Percentiles rank a stretch among this genome's conserved stretches.
These are phyloP conservation scores for Diadromus collaris DNA, from an alignment of 2,888 invertebrate species.

Conservation along the genomic window DNA sequence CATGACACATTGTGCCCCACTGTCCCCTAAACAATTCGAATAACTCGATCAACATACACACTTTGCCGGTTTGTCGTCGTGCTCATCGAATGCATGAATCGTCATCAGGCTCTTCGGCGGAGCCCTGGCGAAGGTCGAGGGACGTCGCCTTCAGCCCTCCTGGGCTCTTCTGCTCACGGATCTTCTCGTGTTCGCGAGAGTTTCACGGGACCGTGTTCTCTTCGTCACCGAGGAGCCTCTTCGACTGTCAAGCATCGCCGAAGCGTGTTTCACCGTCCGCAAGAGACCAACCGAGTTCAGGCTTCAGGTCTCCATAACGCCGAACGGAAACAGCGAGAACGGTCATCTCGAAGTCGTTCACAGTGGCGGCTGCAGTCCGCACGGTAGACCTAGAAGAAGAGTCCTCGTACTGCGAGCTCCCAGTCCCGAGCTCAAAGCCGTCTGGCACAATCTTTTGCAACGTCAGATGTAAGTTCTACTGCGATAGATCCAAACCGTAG, in stretches of 20 bases:
- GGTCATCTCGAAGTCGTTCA: conserved; percentile 69
- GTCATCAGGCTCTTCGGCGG: conserved; percentile 87
- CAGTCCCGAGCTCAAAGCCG: conserved; percentile 91
- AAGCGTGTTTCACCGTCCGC: conserved; percentile 92
- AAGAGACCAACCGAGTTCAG: conserved; percentile 94
- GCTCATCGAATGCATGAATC: conserved; percentile 1
- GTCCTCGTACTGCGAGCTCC: conserved; percentile 90
- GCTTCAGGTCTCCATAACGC: conserved; percentile 82
- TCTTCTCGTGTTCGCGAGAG: conserved; percentile 91
- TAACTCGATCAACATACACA: neutral
- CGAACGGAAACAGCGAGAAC: conserved; percentile 71
- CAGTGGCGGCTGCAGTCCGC: conserved; percentile 77
- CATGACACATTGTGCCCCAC: too few species aligned
- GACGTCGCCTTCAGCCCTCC: conserved; percentile 88
- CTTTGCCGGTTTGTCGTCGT: neutral
- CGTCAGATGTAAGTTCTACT: conserved; percentile 89
- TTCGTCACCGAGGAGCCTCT: conserved; percentile 95
- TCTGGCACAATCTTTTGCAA: conserved; percentile 94
- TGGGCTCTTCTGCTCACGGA: conserved; percentile 94
- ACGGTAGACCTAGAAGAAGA: conserved; percentile 82
- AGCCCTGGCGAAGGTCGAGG: conserved; percentile 91
- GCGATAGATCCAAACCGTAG: neutral
- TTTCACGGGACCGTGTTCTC: conserved; percentile 91
- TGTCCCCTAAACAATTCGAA: too few species aligned
- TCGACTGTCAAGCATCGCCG: conserved; percentile 88